Conservation (phyloP, 2,888 invertebrate genomes). For the Ennomos erosarius region DNA sequence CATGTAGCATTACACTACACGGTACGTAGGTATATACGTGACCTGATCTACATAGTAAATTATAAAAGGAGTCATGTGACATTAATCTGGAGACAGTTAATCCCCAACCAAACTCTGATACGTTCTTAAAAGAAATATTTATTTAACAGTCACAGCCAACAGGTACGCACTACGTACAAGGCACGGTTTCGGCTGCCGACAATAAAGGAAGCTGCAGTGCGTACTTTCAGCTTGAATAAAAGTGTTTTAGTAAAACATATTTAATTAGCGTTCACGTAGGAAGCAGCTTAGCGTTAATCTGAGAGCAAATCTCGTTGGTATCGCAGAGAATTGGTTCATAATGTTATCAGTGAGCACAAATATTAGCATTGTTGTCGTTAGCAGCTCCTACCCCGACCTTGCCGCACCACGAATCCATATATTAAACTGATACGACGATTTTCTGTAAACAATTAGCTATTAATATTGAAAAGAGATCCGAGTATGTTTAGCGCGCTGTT, state of each 20-base stretch:
- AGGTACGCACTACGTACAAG: too few species aligned
- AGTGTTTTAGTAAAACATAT: conserved; percentile 50
- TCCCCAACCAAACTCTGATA: conserved; percentile 16
- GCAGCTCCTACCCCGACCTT: conserved; percentile 71
- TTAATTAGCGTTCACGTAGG: conserved; percentile 63
- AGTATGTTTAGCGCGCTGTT: conserved; percentile 40
- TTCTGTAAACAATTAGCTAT: conserved; percentile 56
- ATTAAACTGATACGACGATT: conserved; percentile 62
- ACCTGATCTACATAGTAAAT: too few species aligned
- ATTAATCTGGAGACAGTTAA: conserved; percentile 24
- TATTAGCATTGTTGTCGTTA: conserved; percentile 75
- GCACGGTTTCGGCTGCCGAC: conserved; percentile 16
- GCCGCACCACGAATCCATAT: conserved; percentile 61
- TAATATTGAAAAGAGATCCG: conserved; percentile 61
- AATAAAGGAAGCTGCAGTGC: conserved; percentile 28
- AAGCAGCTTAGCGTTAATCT: conserved; percentile 76
- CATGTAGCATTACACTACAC: too few species aligned
- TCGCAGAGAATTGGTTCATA: conserved; percentile 79
- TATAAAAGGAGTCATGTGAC: conserved; percentile 17
- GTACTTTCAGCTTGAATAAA: conserved; percentile 49
- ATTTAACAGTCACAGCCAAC: conserved; percentile 14
- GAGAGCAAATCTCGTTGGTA: conserved; percentile 78
- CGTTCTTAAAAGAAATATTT: conserved; percentile 28
- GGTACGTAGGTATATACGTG: too few species aligned
- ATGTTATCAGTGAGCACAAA: conserved; percentile 78